A percentile compares a stretch with the other conserved stretches of the same genome.
These are phyloP conservation scores for Prunella strophiata DNA, from an alignment of 2,797 vertebrate genomes.

Conservation along the genomic window DNA sequence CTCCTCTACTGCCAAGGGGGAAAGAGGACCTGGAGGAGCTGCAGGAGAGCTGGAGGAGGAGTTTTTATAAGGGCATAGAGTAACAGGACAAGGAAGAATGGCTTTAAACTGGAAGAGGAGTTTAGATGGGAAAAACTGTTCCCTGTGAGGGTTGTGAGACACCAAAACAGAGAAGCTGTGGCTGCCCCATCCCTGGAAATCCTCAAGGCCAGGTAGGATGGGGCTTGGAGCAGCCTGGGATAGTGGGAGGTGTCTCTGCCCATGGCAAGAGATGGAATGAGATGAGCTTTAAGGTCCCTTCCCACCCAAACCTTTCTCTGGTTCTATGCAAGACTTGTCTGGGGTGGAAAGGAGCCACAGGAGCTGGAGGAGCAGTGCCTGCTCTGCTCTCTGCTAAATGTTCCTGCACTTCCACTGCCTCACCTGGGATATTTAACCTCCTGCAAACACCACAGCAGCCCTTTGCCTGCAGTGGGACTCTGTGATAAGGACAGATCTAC, in stretches of 20 bases:
- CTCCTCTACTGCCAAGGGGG: neutral
- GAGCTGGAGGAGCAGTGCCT: neutral
- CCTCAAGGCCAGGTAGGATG: neutral
- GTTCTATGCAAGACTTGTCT: rapidly evolving
- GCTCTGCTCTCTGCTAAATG: neutral
- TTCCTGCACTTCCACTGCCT: neutral
- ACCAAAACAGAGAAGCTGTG: neutral
- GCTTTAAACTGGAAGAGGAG: neutral
- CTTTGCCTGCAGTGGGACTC: neutral
- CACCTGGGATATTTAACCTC: neutral
- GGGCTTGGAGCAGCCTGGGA: neutral
- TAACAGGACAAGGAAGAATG: neutral
- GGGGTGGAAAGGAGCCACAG: neutral
- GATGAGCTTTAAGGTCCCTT: neutral
- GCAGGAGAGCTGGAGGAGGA: neutral
- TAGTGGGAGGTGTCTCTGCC: neutral
- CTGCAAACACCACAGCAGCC: neutral
- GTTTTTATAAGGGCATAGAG: neutral
- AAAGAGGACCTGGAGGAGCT: neutral
- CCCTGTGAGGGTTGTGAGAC: neutral
- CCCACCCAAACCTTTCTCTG: neutral
- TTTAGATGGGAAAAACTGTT: neutral
- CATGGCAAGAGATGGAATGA: neutral
- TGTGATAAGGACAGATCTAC: rapidly evolving
- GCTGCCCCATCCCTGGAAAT: neutral